Percentiles rank a stretch among this genome's conserved stretches.
Conservation (phyloP, 2,113 vertebrate genomes). For the Dromaius novaehollandiae region DNA sequence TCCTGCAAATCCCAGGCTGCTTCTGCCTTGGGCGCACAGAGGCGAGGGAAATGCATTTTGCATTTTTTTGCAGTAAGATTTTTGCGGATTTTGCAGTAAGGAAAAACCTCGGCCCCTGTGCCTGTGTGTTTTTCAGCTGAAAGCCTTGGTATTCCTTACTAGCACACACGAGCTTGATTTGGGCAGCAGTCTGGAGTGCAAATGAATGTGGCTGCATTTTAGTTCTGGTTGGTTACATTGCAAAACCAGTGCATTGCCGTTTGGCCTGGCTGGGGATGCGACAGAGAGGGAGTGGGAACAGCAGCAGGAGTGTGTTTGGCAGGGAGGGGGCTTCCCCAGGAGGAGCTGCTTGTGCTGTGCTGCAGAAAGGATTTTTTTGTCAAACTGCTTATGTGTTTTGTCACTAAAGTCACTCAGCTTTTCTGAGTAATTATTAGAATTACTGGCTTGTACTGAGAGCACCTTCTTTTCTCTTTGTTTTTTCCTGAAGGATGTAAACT, state of each 20-base stretch:
- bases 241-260: neutral
- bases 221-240: neutral
- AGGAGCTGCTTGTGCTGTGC: neutral
- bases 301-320: neutral
- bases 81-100: neutral
- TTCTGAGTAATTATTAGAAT: neutral
- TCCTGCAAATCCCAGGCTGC: neutral
- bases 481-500: neutral
- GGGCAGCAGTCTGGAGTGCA: neutral
- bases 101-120: neutral
- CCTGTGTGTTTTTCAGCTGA: neutral
- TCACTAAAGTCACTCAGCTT: neutral
- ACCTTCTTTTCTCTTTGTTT: neutral
- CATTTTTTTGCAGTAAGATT: neutral
- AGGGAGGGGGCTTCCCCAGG: neutral
- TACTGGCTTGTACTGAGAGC: neutral
- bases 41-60: no score
- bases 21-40: neutral
- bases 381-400: neutral
- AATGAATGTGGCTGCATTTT: conserved; percentile 14
- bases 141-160: neutral
- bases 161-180: neutral
- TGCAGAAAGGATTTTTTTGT: neutral
- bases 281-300: neutral
- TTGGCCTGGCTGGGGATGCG: neutral